Conservation (phyloP, 2,888 invertebrate species). For the Dicyrtoma fusca region DNA sequence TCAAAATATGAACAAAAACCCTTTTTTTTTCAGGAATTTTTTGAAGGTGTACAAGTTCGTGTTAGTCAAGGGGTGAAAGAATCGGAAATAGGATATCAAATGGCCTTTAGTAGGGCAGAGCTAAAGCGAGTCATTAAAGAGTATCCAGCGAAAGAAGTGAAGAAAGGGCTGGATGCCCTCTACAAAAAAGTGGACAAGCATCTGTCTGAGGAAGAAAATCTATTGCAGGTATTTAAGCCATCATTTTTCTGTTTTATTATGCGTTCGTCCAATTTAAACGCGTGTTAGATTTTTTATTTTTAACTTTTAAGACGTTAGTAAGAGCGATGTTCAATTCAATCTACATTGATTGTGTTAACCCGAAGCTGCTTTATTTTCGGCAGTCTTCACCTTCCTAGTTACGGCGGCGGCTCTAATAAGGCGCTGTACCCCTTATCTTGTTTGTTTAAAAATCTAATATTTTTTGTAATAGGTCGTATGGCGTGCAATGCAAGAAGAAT, state of each 20-base stretch:
- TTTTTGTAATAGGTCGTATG: conserved; percentile 87
- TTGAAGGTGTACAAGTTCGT: conserved; percentile 93
- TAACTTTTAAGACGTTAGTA: too few species aligned
- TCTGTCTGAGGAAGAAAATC: conserved; percentile 89
- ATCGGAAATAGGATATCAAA: conserved; percentile 96
- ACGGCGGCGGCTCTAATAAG: too few species aligned
- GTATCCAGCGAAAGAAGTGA: conserved; percentile 91
- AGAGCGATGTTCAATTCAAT: too few species aligned
- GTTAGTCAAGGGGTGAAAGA: conserved; percentile 93
- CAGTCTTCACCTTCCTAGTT: too few species aligned
- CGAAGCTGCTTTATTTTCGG: too few species aligned
- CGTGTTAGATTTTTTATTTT: not conserved
- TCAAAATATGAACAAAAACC: conserved; percentile 22
- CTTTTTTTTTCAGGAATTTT: conserved; percentile 74
- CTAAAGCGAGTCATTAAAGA: conserved; percentile 90
- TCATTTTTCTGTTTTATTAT: not conserved
- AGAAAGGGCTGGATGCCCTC: conserved; percentile 87
- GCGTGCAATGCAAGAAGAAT: conserved; percentile 99
- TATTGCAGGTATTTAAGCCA: conserved; percentile 71
- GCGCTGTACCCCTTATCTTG: too few species aligned
- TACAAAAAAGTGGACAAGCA: conserved; percentile 98
- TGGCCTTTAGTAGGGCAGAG: conserved; percentile 96
- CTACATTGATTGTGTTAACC: too few species aligned
- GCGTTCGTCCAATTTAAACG: not conserved
- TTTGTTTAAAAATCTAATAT: conserved; percentile 39